Evolutionary conservation across 2,797 vertebrate species (phyloP).

Genomic region (Trichosurus vulpecula): DNA sequence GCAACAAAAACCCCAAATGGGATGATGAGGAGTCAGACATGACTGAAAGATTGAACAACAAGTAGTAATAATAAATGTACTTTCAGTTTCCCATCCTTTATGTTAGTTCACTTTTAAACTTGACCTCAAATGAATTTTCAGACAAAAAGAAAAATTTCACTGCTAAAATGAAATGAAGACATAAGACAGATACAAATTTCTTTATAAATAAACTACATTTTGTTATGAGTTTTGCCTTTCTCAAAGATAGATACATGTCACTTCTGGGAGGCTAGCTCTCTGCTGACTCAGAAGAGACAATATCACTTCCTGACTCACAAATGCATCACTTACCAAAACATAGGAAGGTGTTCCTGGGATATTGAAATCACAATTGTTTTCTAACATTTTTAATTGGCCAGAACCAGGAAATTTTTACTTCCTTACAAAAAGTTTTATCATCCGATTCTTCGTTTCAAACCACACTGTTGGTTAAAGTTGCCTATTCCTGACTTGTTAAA

Average conservation of each 20-base stretch:
- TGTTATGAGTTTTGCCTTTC: background rate
- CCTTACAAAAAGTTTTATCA: conserved; percentile 62
- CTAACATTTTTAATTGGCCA: conserved; percentile 60
- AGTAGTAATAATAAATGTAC: background rate
- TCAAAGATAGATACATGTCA: background rate
- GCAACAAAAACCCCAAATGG: background rate
- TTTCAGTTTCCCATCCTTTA: conserved; percentile 11
- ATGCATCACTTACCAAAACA: conserved; percentile 29
- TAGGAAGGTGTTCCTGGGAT: conserved; percentile 50
- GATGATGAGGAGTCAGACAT: background rate
- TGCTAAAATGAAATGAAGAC: background rate
- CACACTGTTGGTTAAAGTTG: conserved; percentile 61
- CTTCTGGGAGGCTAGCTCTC: background rate
- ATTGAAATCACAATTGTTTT: conserved; percentile 47
- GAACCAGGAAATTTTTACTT: conserved; percentile 74
- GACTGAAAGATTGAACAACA: background rate
- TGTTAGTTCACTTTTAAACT: background rate
- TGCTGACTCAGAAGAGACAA: conserved; percentile 59
- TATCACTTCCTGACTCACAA: conserved; percentile 44
- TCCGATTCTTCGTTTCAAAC: conserved; percentile 62
- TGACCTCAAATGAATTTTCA: background rate
- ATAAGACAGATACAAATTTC: background rate
- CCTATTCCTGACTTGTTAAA: conserved; percentile 68
- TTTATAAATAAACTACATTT: background rate
- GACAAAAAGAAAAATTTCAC: background rate